Conservation (phyloP, 2,888 invertebrate species). For the Nymphalis c-album region DNA sequence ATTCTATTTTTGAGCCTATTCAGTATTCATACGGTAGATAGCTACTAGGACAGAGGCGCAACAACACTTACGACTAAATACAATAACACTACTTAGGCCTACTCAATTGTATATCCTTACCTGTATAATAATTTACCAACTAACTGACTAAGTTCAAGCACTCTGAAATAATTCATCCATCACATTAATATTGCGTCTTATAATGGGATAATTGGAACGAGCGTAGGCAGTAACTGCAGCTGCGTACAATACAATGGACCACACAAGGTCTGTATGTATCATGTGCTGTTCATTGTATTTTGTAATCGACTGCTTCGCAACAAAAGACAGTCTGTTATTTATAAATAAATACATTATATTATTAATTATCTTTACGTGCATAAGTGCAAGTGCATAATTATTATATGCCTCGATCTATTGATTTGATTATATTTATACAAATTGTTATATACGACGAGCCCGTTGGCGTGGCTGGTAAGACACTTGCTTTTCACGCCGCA, state of each 20-base stretch:
- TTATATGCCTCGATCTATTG: not conserved
- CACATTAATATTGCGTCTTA: conserved; percentile 49
- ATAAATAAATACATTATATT: not conserved
- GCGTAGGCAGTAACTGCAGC: conserved; percentile 45
- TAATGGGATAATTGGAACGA: conserved; percentile 50
- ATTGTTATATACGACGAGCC: no score
- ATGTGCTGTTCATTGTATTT: not conserved
- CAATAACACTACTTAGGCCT: no score
- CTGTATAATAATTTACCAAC: not conserved
- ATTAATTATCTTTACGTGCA: not conserved
- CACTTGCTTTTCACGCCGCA: no score
- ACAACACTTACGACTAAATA: no score
- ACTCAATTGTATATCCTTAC: not conserved
- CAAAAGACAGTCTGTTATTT: no score
- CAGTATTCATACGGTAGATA: no score
- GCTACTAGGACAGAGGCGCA: no score
- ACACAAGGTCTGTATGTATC: conserved; percentile 10
- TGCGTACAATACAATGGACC: conserved; percentile 28
- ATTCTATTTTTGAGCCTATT: no score
- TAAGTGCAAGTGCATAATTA: not conserved
- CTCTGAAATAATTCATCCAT: conserved; percentile 46
- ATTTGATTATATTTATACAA: no score
- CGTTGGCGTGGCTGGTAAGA: no score
- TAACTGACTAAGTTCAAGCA: conserved; percentile 34
- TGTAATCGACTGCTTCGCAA: not conserved